Conservation (phyloP, 2,113 vertebrate species). For the Clinocottus analis region DNA sequence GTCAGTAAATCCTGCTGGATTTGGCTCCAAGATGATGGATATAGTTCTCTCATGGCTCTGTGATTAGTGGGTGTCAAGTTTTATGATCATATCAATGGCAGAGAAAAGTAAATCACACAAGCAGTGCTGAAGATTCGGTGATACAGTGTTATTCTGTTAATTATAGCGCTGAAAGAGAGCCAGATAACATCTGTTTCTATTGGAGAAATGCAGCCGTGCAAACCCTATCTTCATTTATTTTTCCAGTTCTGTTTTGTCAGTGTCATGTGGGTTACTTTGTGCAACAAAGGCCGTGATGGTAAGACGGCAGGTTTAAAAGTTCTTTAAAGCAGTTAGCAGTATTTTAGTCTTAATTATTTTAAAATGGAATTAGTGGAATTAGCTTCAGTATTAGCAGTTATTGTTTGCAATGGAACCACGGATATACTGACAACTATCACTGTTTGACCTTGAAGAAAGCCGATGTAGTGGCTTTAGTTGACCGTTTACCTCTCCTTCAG, state of each 20-base stretch:
- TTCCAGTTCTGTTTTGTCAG: neutral
- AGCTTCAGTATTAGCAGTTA: neutral
- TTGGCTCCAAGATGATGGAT: slow-evolving; percentile 4
- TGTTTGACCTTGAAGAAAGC: neutral
- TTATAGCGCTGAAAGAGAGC: neutral
- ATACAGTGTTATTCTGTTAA: slow-evolving; percentile 16
- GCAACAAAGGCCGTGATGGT: neutral
- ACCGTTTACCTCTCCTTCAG: too few relatives aligned
- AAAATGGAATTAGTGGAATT: too few relatives aligned
- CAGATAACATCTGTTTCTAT: neutral
- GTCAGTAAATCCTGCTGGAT: neutral
- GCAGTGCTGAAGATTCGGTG: slow-evolving; percentile 3
- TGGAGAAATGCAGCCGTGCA: neutral
- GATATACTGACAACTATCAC: neutral
- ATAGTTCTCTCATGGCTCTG: neutral
- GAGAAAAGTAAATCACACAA: neutral
- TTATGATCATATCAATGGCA: slow-evolving; percentile 2
- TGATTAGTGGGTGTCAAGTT: slow-evolving; percentile 15
- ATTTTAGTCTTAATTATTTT: too few relatives aligned
- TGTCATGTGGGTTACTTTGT: neutral
- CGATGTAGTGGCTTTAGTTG: too few relatives aligned
- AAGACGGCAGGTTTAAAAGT: neutral
- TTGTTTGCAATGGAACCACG: neutral
- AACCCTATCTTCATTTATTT: neutral
- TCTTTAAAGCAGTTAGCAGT: neutral